Base-by-base conservation (phyloP, 2,797 vertebrate genomes). In the Acridotheres tristis region DNA sequence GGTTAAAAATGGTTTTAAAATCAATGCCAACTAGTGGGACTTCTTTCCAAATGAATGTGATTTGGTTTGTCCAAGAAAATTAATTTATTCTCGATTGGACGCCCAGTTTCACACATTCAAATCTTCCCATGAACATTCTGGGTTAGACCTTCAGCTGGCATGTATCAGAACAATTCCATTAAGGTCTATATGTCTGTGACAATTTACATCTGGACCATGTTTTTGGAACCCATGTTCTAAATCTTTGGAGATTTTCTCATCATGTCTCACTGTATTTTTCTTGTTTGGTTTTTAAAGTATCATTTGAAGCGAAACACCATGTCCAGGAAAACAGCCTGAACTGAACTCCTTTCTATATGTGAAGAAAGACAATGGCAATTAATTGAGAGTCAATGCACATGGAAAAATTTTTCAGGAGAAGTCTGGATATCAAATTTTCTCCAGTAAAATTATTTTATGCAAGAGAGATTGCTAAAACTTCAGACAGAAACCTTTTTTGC, bases 211-310 rank as follows among this genome's bases (percentile, higher is more conserved):
- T 97, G 88, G 90, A 61, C 18, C 34, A 36, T 63, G 17, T 2
- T 78, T 89, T 92, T 94, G 57, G 45, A 95, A 89, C 19, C 67
- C 17, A 55, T 18, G 10, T 89, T 85, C 78, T 89, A 72, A 89
- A 59, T 80, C 78, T 85, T 77, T 11, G 51, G 90, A 85, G 78
- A 89, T 96, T 92, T 94, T 89, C 84, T 96, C 90, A 68, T 96
- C 75, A 62, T 55, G 53, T 51, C 50, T 96, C 93, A 93, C 66
- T 62, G 26, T 14, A 62, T 95, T 96, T 96, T 96, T 93, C 77
- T 91, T 61, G 20, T 67, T 83, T 57, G 45, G 8, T 65, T 94
- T 94, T 92, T 84, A 45, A 72, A 57, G n/a, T 90, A 91, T 82
- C 9, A 3, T 38, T 68, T 91, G 76, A 88, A 86, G 76, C 0